A percentile compares a stretch with the other conserved stretches of the same genome.
These are phyloP conservation scores for Calyptomena viridis DNA, from an alignment of 2,113 vertebrate species.

Conservation along the genomic window DNA sequence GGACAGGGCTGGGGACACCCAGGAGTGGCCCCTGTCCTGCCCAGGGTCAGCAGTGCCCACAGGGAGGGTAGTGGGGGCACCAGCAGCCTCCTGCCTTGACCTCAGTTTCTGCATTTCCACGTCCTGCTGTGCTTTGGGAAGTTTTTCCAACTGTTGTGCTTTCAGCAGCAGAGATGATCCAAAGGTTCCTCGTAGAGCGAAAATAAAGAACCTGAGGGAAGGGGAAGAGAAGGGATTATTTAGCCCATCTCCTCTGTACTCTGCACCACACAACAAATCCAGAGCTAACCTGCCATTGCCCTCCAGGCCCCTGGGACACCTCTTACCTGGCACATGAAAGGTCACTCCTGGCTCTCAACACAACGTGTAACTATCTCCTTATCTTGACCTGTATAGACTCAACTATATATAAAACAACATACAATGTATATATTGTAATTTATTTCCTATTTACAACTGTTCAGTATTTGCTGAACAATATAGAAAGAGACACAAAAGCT, in stretches of 20 bases:
- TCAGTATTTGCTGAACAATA: not conserved
- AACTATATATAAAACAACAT: not conserved
- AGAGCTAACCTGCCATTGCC: not conserved
- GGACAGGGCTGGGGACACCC: not conserved
- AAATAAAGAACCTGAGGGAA: slow-evolving; percentile 81
- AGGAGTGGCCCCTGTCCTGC: not conserved
- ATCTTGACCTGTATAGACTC: not conserved
- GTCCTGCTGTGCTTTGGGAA: slow-evolving; percentile 69
- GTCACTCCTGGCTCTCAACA: not conserved
- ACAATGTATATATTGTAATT: fast-evolving
- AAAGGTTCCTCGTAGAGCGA: slow-evolving; percentile 81
- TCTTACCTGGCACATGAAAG: not conserved
- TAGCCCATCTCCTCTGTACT: not conserved
- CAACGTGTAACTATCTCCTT: not conserved
- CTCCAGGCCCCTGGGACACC: not conserved
- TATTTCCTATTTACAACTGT: not conserved
- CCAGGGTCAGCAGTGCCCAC: not conserved
- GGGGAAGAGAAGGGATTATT: not conserved
- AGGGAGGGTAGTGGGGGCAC: not conserved
- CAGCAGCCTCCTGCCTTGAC: not conserved
- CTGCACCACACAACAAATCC: not conserved
- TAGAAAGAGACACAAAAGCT: not conserved
- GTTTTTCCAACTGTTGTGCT: slow-evolving; percentile 82
- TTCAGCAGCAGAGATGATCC: slow-evolving; percentile 72
- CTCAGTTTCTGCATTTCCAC: slow-evolving; percentile 80